Base-by-base conservation (phyloP, 2,113 vertebrate genomes). In the Peromyscus polionotus region DNA sequence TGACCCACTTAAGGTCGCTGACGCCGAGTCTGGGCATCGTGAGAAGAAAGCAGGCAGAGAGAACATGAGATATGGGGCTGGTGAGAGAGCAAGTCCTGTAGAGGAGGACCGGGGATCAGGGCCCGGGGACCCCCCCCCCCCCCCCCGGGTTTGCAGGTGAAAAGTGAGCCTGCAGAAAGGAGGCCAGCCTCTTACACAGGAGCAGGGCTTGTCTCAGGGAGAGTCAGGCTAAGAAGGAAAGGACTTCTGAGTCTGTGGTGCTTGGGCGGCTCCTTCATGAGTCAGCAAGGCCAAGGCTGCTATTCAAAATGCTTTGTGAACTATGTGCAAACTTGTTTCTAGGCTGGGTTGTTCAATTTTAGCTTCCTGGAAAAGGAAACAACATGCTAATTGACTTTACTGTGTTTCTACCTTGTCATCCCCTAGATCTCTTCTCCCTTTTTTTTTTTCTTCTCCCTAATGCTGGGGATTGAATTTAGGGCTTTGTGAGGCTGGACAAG, bases 251-350 rank as follows among this genome's bases (percentile, higher is more conserved):
- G 3, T 57, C 65, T 36, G 75, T 16, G 17, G 42, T 75, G 63
- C 24, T 22, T 45, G 57, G 13, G 20, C 68, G 70, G 59, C 51
- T 81, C 92, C 89, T 85, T 63, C 39, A 8, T 10, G 70, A 90
- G 72, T 79, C 93, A 83, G 79, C 57, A 36, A n/a, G 16, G 31
- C n/a, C 51, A 65, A 48, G 28, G 54, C 36, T 73, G 68, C 86
- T 57, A 22, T 57, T 57, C 68, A 88, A 57, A 90, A 84, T 39
- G 42, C 31, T 2, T 42, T 45, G 19, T 89, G 77, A 81, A 22
- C 87, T 81, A 39, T 73, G 92, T 83, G 76, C 68, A 77, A 79
- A 83, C 85, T 86, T 90, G 42, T 90, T 92, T 79, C 54, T 59
- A 33, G 89, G 79, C n/a, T 19, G n/a, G 79, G 51, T 36, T 70